A percentile compares a stretch with the other conserved stretches of the same genome.
phyloP scores from a whole-genome alignment of 2,888 invertebrate species.

The Zaprionus lineosus region DNA sequence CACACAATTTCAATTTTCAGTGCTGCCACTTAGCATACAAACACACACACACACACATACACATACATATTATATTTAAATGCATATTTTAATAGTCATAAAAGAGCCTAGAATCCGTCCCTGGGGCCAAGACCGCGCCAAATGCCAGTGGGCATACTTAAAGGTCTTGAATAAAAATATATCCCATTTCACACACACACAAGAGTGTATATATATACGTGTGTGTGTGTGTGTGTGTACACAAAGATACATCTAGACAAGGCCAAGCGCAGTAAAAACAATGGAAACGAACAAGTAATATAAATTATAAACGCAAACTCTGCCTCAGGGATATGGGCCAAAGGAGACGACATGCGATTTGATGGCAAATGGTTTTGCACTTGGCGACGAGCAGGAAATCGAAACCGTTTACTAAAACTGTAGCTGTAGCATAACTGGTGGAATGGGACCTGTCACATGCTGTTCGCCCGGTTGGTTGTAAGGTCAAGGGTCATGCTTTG shows the following conservation, averaged over 20 bases:
- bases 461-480: slow-evolving; percentile 59
- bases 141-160: slow-evolving; percentile 71
- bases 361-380: slow-evolving; percentile 69
- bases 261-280: slow-evolving; percentile 69
- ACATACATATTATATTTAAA: slow-evolving; percentile 57
- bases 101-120: slow-evolving; percentile 54
- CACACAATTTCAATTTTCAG: slow-evolving; percentile 74
- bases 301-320: slow-evolving; percentile 76
- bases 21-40: slow-evolving; percentile 35
- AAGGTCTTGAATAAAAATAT: slow-evolving; percentile 43
- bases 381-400: slow-evolving; percentile 41
- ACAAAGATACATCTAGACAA: slow-evolving; percentile 44
- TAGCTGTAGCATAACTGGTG: slow-evolving; percentile 36
- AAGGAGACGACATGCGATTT: slow-evolving; percentile 62
- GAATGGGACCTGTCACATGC: slow-evolving; percentile 38
- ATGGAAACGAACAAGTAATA: slow-evolving; percentile 59
- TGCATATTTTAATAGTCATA: slow-evolving; percentile 76
- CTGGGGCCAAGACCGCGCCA: slow-evolving; percentile 44
- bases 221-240: no score
- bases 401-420: slow-evolving; percentile 8
- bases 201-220: slow-evolving; percentile 3
- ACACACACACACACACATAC: slow-evolving; percentile 16
- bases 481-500: slow-evolving; percentile 73
- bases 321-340: slow-evolving; percentile 68
- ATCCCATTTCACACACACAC: slow-evolving; percentile 11